These are phyloP conservation scores for Zoroaster sp. DNA, from an alignment of 53 echinoderm and acorn worm species.

Conservation along the genomic window DNA sequence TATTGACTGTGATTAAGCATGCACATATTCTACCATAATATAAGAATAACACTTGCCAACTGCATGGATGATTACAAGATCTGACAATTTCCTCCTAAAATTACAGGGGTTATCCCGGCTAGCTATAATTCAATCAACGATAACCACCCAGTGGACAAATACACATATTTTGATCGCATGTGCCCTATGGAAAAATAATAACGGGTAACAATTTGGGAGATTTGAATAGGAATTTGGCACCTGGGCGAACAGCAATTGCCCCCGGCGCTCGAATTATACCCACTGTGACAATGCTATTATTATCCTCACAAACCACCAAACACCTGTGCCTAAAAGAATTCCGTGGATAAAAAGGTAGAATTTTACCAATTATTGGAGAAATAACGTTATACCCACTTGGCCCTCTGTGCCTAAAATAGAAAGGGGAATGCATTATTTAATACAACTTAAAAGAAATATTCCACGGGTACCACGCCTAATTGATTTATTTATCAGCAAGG, in stretches of 20 bases:
- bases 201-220: constrained; percentile 18
- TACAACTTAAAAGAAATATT: not conserved
- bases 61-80: not conserved
- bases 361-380: not conserved
- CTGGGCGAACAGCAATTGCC: not conserved
- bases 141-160: not conserved
- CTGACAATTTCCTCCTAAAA: constrained; percentile 10
- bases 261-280: not conserved
- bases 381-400: not conserved
- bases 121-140: constrained; percentile 16
- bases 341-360: not conserved
- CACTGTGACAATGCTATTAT: not conserved
- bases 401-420: not conserved
- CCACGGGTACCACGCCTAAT: not conserved
- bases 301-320: not conserved
- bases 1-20: not conserved
- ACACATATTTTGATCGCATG: not conserved
- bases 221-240: not conserved
- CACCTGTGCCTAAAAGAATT: constrained; percentile 24
- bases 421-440: not conserved
- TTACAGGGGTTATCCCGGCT: not conserved
- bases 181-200: not conserved
- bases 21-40: not conserved
- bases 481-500: not conserved
- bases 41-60: too few relatives aligned